Conservation (phyloP, 2,113 vertebrate species). For the Micronisus gabar region DNA sequence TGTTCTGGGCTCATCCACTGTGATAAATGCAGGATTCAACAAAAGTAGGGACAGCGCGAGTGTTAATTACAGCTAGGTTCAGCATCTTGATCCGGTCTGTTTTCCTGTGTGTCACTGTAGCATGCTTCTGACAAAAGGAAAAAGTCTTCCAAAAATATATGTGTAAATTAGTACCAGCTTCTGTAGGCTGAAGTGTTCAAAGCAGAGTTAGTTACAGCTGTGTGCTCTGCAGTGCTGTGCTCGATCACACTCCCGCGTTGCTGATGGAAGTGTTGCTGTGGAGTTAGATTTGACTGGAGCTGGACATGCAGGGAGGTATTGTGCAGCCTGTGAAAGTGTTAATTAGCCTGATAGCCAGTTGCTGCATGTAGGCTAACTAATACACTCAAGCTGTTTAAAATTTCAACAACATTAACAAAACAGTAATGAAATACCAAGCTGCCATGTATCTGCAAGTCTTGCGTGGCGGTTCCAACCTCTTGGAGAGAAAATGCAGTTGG, state of each 20-base stretch:
- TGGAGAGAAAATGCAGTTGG: not conserved
- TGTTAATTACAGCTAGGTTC: not conserved
- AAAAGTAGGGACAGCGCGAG: not conserved
- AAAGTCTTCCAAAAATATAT: not conserved
- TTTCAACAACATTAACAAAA: not conserved
- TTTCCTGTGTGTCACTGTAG: not conserved
- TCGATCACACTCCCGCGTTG: rapidly evolving
- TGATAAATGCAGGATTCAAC: not conserved
- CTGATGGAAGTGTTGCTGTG: not conserved
- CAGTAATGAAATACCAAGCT: not conserved
- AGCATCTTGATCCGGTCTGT: not conserved
- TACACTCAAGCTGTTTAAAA: not conserved
- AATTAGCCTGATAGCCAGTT: not conserved
- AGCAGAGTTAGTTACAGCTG: not conserved
- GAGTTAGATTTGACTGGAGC: not conserved
- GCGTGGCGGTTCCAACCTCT: rapidly evolving
- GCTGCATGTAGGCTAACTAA: not conserved
- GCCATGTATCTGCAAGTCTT: not conserved
- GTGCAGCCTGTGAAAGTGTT: not conserved
- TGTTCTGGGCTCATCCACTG: not conserved
- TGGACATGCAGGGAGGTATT: not conserved
- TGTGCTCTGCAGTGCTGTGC: not conserved
- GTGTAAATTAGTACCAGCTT: not conserved
- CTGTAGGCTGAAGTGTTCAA: not conserved
- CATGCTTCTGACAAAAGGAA: not conserved